A percentile compares a stretch with the other conserved stretches of the same genome.
These are phyloP conservation scores for Parotia lawesii DNA, from an alignment of 2,113 vertebrate genomes.

Conservation along the genomic window DNA sequence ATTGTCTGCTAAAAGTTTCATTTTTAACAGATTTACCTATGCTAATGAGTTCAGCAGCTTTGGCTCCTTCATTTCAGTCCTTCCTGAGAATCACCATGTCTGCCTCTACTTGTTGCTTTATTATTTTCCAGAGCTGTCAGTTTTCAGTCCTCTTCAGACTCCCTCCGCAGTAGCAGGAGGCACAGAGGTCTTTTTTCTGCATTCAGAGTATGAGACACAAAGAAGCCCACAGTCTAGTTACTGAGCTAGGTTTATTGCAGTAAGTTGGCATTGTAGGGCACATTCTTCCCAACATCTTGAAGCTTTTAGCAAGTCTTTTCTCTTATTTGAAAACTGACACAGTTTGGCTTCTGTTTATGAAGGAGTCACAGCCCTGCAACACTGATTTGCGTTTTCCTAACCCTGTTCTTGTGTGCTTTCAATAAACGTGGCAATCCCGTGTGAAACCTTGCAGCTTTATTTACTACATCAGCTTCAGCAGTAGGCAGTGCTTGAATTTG, in stretches of 20 bases:
- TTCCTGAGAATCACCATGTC: neutral
- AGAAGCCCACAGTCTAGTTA: conserved; percentile 50
- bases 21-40: neutral
- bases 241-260: conserved; percentile 56
- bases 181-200: conserved; percentile 51
- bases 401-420: conserved; percentile 43
- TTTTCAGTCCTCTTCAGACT: neutral
- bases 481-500: neutral
- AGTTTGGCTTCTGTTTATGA: conserved; percentile 59
- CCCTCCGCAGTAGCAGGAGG: neutral
- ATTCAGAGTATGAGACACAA: conserved; percentile 53
- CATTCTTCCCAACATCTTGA: conserved; percentile 61
- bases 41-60: neutral
- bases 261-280: conserved; percentile 52
- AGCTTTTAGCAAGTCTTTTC: conserved; percentile 68
- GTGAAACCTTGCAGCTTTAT: conserved; percentile 50
- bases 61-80: neutral
- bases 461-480: conserved; percentile 24
- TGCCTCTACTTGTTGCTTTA: neutral
- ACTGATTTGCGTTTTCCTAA: conserved; percentile 31
- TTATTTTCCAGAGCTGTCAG: neutral
- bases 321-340: conserved; percentile 27
- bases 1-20: neutral
- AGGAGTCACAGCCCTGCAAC: conserved; percentile 59
- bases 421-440: conserved; percentile 31